phyloP scores from a whole-genome alignment of 2,113 vertebrate genomes.

The Thunnus thynnus region DNA sequence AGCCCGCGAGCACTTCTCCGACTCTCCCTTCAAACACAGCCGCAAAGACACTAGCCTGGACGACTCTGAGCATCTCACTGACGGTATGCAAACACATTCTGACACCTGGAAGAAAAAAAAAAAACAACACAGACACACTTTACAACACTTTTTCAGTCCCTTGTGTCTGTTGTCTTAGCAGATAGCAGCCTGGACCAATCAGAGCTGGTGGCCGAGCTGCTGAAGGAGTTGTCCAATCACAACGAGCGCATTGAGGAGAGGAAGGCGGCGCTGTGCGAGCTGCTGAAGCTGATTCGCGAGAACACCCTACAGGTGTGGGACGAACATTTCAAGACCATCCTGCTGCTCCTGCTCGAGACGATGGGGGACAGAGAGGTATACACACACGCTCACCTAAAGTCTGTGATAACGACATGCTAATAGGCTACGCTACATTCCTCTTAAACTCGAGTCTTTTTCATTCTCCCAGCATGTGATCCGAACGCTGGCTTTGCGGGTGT shows the following conservation, averaged over 20 bases:
- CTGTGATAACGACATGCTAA: too few relatives aligned
- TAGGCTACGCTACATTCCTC: neutral
- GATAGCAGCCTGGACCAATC: conserved; percentile 93
- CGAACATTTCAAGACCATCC: conserved; percentile 97
- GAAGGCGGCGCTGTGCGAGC: conserved; percentile 92
- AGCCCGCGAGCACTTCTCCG: conserved; percentile 90
- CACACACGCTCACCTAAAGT: neutral
- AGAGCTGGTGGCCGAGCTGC: conserved; percentile 93
- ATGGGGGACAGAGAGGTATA: conserved; percentile 95
- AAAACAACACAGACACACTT: neutral
- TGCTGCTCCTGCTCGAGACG: conserved; percentile 94
- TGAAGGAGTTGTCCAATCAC: conserved; percentile 96
- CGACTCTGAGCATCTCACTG: conserved; percentile 71
- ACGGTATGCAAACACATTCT: conserved; percentile 57
- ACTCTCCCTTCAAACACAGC: conserved; percentile 90
- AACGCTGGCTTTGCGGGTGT: conserved; percentile 92
- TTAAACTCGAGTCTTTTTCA: neutral
- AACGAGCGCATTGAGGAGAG: conserved; percentile 96
- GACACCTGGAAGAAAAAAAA: neutral
- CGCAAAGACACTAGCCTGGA: conserved; percentile 93
- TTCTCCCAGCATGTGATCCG: conserved; percentile 91
- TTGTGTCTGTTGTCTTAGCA: conserved; percentile 59
- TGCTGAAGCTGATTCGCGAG: conserved; percentile 94
- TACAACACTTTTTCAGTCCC: neutral
- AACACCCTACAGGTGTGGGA: conserved; percentile 95